Base-by-base conservation (phyloP, 2,797 vertebrate genomes). In the Gadopsis marmoratus region DNA sequence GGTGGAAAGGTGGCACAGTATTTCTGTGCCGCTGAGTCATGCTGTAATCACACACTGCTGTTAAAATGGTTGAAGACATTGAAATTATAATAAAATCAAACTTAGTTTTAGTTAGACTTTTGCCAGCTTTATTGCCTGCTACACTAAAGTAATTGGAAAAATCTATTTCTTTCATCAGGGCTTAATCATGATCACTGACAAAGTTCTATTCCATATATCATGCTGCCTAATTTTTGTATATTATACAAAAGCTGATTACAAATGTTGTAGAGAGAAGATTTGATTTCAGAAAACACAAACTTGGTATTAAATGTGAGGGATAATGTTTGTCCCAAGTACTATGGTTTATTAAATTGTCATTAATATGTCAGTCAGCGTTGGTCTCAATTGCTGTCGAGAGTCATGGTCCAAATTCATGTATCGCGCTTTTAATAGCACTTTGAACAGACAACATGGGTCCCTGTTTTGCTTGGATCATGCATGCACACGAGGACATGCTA, bases 11-110 rank as follows among this genome's bases (percentile, higher is more conserved):
- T 86, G 73, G 58, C 74, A 21, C 71, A 74, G 68, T 74, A 74
- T 89, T 89, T 86, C 60, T 78, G 63, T 73, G 41, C 67, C 0
- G 65, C 79, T 82, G 83, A 89, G 90, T 92, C 91, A 90, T 81
- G 75, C 71, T 68, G n/a, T 78, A 39, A 74, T 71, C 26, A 21
- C 35, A 63, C 48, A 12, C 14, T 56, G 43, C 62, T 69, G 45
- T 61, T 67, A 21, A 53, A 59, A n/a, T 0, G 7, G 6, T 51
- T 35, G 1, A 16, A 66, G 19, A 53, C 23, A 31, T 47, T 68
- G 3, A 60, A 59, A 53, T 43, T 2, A 31, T 43, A 13, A 53
- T 33, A 5, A 13, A 31, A 55, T 71, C 9, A 4, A 39, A 41
- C 39, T 60, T 4, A 7, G 35, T 51, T 23, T 68, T 2, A 33